Conservation (phyloP, 2,797 vertebrate species). For the Trachops cirrhosus region DNA sequence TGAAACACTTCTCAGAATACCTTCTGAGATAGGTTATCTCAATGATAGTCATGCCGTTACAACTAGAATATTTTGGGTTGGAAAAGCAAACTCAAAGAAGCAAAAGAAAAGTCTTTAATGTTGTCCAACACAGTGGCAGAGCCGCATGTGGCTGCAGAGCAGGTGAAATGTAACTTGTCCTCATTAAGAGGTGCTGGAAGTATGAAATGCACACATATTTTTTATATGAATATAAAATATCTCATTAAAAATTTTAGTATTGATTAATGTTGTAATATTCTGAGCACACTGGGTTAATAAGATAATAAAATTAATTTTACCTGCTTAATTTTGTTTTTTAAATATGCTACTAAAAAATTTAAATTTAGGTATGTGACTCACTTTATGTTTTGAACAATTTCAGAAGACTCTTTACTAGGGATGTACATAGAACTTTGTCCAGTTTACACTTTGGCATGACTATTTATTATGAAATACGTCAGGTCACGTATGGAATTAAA, state of each 20-base stretch:
- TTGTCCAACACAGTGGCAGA: background rate
- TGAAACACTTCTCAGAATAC: background rate
- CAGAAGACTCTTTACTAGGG: background rate
- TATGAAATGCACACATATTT: background rate
- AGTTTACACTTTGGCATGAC: background rate
- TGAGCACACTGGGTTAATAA: background rate
- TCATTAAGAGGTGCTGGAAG: background rate
- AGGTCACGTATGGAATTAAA: conserved; percentile 2
- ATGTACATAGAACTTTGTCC: background rate
- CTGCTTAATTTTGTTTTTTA: background rate
- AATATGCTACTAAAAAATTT: background rate
- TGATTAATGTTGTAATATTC: background rate
- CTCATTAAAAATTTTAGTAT: background rate
- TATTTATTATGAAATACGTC: conserved; percentile 23
- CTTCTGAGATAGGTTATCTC: background rate
- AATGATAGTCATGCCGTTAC: background rate
- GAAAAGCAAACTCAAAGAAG: background rate
- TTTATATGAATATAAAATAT: background rate
- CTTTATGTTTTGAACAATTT: background rate
- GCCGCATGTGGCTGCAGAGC: background rate
- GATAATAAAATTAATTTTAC: background rate
- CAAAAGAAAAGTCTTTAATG: background rate
- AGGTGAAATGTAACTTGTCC: background rate
- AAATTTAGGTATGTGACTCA: background rate
- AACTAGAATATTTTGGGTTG: background rate